These are phyloP conservation scores for Lerista edwardsae DNA, from an alignment of 2,797 vertebrate genomes.

Conservation along the genomic window DNA sequence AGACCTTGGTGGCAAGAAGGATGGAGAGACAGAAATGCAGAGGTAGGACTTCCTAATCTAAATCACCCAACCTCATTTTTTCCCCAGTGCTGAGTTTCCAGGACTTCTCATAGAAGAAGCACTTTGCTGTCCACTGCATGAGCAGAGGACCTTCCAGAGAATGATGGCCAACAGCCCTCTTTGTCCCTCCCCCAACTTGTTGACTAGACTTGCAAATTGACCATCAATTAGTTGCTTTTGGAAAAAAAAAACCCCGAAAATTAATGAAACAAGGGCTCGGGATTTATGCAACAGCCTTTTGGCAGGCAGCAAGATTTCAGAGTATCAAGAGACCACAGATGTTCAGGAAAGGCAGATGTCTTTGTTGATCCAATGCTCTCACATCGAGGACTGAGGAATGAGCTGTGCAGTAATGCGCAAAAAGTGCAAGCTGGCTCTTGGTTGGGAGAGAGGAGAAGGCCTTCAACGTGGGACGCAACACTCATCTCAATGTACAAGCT, in stretches of 20 bases:
- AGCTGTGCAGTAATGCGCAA: slow-evolving; percentile 62
- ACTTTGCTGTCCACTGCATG: not conserved
- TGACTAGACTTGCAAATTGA: slow-evolving; percentile 46
- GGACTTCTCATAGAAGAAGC: not conserved
- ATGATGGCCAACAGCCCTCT: too few species aligned
- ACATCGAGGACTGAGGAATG: slow-evolving; percentile 67
- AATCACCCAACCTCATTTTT: not conserved
- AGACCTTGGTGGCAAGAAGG: not conserved
- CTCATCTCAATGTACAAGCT: not conserved
- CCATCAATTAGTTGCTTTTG: slow-evolving; percentile 38
- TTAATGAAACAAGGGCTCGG: slow-evolving; percentile 57
- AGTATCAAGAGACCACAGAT: slow-evolving; percentile 68
- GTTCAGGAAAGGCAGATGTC: slow-evolving; percentile 74
- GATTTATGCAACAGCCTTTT: slow-evolving; percentile 64
- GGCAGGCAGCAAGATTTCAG: slow-evolving; percentile 48
- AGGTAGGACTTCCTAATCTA: not conserved
- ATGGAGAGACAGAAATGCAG: not conserved
- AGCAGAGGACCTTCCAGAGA: too few species aligned
- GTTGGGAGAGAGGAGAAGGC: not conserved
- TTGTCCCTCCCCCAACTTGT: slow-evolving; percentile 22
- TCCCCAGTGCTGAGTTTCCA: not conserved
- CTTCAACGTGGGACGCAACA: accelerated
- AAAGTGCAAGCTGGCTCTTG: slow-evolving; percentile 50
- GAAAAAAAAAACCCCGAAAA: too few species aligned
- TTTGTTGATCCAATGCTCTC: slow-evolving; percentile 46